Base-by-base conservation (phyloP, 2,113 vertebrate genomes). In the Turnix velox region DNA sequence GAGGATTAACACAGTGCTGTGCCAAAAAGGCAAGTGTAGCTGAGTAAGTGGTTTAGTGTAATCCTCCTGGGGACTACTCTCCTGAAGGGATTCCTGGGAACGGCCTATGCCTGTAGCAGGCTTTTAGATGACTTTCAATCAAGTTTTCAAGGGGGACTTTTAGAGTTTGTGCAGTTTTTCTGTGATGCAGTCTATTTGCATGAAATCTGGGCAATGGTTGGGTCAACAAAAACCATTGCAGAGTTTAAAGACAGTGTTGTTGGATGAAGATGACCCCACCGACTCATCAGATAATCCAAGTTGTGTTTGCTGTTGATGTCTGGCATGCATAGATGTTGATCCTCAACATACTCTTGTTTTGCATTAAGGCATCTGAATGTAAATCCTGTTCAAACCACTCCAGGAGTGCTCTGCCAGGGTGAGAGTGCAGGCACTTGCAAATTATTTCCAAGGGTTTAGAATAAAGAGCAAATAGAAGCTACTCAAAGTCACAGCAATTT, bases 31-130 rank as follows among this genome's bases (percentile, higher is more conserved):
- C 82, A 62, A 24, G 67, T 62, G 58, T 15, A 73, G 82, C 78
- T 90, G 71, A 94, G 49, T 79, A 76, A 83, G 39, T 85, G 78
- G 75, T 86, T 91, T 90, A 83, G 42, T 37, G 42, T 76, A 85
- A 91, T 91, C 59, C 63, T 69, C 42, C 78, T 39, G 67, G 80
- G 61, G 57, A 74, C 1, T 77, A 63, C 51, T 88, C 51, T 92
- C 86, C 87, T 74, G 76, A 94, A 74, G 69, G 43, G 61, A 82
- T 80, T 90, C 78, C 42, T 76, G 39, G 51, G 87, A 77, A 93
- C 20, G 35, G 18, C 77, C 42, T 65, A 5, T 71, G 27, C 54
- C 28, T 72, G 25, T n/a, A 54, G 16, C 23, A 69, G 42, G 30
- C 25, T 86, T 92, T 86, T 57, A 43, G 33, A 69, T 77, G 3